Conservation (phyloP, 92 coral and sea anemone species). For the Nematostella vectensis region DNA sequence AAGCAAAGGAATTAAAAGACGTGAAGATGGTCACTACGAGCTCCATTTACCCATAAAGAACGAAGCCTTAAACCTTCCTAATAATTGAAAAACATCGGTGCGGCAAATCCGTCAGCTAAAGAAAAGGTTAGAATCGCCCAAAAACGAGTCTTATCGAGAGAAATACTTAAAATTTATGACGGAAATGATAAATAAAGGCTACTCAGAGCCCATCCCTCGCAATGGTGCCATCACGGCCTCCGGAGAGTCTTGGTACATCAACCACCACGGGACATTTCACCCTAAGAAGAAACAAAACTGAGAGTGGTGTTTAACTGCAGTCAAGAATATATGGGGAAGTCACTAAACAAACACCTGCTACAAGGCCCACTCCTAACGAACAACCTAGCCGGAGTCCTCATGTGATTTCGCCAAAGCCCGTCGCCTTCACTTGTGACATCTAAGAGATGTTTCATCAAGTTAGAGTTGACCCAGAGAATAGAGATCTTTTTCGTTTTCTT, state of each 20-base stretch:
- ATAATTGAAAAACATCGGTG: constrained; percentile 25
- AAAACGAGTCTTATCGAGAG: constrained; percentile 21
- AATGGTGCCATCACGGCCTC: background rate
- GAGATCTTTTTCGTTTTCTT: constrained; percentile 40
- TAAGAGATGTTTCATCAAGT: constrained; percentile 57
- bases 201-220: constrained; percentile 17
- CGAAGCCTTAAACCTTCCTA: constrained; percentile 7
- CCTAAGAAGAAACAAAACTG: constrained; percentile 46
- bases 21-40: constrained; percentile 46
- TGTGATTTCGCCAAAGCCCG: constrained; percentile 25
- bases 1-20: constrained; percentile 17
- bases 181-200: constrained; percentile 32
- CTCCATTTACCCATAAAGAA: constrained; percentile 36
- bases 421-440: constrained; percentile 46
- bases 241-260: constrained; percentile 25
- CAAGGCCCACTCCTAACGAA: constrained; percentile 58
- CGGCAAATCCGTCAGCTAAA: constrained; percentile 32
- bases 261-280: constrained; percentile 44
- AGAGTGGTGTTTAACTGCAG: constrained; percentile 49
- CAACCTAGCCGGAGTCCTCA: constrained; percentile 38
- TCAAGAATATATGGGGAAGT: constrained; percentile 18
- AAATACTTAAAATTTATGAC: constrained; percentile 38
- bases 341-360: constrained; percentile 49
- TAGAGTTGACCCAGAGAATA: constrained; percentile 22
- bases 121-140: constrained; percentile 13